Percentiles rank a stretch among this genome's conserved stretches.
phyloP scores from a whole-genome alignment of 2,113 vertebrate species.

The Neodontobutis hainanensis region DNA sequence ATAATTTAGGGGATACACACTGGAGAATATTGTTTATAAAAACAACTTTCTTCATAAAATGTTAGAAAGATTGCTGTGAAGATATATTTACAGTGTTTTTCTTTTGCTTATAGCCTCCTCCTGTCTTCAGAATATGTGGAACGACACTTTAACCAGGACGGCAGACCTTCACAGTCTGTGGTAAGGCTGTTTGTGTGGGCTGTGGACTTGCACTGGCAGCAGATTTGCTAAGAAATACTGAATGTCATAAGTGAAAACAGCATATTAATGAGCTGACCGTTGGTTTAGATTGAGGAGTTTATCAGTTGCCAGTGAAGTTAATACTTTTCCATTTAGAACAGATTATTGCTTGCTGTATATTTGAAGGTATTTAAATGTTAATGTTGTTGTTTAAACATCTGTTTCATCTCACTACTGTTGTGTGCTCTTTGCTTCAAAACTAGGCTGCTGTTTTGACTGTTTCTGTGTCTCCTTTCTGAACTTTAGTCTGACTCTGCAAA shows the following conservation, averaged over 20 bases:
- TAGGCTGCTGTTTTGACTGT: slow-evolving; percentile 16
- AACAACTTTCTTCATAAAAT: neutral
- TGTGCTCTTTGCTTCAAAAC: slow-evolving; percentile 26
- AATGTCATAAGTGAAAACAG: slow-evolving; percentile 18
- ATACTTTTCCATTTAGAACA: slow-evolving; percentile 1
- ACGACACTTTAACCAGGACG: slow-evolving; percentile 81
- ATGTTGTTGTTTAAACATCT: slow-evolving; percentile 4
- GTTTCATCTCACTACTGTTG: slow-evolving; percentile 28
- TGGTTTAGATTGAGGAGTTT: slow-evolving; percentile 9
- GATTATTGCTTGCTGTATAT: neutral
- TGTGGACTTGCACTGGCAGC: slow-evolving; percentile 3
- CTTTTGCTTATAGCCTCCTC: slow-evolving; percentile 81
- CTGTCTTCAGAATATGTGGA: slow-evolving; percentile 90
- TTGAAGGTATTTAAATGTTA: neutral
- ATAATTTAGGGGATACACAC: too few relatives aligned
- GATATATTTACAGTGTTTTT: slow-evolving; percentile 11
- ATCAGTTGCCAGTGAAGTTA: neutral
- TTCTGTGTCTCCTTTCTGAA: slow-evolving; percentile 16
- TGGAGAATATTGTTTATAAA: neutral
- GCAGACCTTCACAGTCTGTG: slow-evolving; percentile 76
- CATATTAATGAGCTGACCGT: slow-evolving; percentile 32
- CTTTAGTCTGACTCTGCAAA: slow-evolving; percentile 14
- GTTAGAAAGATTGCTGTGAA: too few relatives aligned
- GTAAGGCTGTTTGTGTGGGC: slow-evolving; percentile 73
- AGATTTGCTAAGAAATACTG: neutral